Evolutionary conservation across 2,113 vertebrate genomes (phyloP).

Genomic region (Empidonax traillii): DNA sequence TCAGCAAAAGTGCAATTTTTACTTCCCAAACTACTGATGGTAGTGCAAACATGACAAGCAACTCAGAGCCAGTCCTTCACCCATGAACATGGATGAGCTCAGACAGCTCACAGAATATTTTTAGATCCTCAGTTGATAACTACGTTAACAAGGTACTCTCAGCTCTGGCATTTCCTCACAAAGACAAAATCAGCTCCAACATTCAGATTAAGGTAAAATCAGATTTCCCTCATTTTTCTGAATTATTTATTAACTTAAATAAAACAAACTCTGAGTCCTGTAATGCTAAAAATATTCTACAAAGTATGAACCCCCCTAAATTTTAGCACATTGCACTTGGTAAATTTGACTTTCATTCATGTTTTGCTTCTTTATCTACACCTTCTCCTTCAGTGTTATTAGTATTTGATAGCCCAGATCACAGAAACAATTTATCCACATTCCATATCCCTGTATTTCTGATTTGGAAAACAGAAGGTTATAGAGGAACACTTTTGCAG

Average conservation of each 20-base stretch:
- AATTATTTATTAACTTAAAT: neutral
- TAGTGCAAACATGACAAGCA: rapidly evolving
- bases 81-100: neutral
- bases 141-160: neutral
- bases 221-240: neutral
- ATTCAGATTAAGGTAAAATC: neutral
- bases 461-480: neutral
- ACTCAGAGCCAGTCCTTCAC: neutral
- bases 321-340: neutral
- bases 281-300: neutral
- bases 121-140: neutral
- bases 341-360: neutral
- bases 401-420: neutral
- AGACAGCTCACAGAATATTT: neutral
- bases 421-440: neutral
- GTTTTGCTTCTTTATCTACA: neutral
- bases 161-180: neutral
- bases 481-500: neutral
- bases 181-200: neutral
- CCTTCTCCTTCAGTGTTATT: neutral
- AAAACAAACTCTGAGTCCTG: neutral
- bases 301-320: neutral
- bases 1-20: neutral
- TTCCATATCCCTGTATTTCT: neutral
- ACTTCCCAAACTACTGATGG: neutral